phyloP scores from a whole-genome alignment of 2,797 vertebrate species.

The Bradypodion pumilum region DNA sequence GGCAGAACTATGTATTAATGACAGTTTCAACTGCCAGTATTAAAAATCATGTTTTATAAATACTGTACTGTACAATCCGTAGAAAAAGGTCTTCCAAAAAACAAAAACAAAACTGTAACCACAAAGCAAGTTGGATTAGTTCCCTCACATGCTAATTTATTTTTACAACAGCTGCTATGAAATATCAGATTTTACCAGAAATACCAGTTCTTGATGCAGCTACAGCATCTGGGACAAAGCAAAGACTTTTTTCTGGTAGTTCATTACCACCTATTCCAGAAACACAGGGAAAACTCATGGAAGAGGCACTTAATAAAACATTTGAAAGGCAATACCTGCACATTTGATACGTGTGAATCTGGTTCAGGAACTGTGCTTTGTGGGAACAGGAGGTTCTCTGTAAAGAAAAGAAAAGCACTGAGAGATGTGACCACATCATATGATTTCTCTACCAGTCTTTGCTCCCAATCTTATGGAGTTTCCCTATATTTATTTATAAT shows the following conservation, averaged over 20 bases:
- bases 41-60: too few relatives aligned
- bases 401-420: not conserved
- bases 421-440: not conserved
- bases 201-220: too few relatives aligned
- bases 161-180: too few relatives aligned
- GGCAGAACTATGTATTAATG: not conserved
- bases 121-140: too few relatives aligned
- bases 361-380: not conserved
- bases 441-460: not conserved
- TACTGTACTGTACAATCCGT: too few relatives aligned
- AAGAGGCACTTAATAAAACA: not conserved
- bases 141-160: too few relatives aligned
- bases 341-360: not conserved
- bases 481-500: too few relatives aligned
- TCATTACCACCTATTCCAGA: not conserved
- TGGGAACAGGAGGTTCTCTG: not conserved
- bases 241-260: not conserved
- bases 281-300: not conserved
- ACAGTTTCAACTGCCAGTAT: too few relatives aligned
- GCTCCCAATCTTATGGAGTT: not conserved
- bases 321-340: slow-evolving; percentile 15
- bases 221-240: not conserved
- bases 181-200: too few relatives aligned
- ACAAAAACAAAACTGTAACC: too few relatives aligned
- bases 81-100: too few relatives aligned